Conservation (phyloP, 2,113 vertebrate species). For the Muntiacus reevesi region DNA sequence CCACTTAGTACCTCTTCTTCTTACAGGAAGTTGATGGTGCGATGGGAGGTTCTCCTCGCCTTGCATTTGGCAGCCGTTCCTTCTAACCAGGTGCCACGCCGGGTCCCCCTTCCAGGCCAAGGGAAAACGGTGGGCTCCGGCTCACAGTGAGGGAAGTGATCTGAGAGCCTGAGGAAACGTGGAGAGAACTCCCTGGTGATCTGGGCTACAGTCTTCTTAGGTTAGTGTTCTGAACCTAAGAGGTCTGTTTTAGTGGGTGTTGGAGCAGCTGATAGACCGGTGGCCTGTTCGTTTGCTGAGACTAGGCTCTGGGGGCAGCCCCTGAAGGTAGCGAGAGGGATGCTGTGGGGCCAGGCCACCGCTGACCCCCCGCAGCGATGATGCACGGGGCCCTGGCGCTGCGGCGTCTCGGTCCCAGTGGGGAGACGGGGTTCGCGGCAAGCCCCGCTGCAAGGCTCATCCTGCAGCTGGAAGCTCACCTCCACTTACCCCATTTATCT, state of each 20-base stretch:
- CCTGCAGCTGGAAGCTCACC: neutral
- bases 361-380: accelerated
- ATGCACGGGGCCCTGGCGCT: neutral
- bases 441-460: neutral
- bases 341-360: neutral
- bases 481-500: constrained; percentile 9
- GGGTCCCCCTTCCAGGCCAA: neutral
- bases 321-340: neutral
- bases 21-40: neutral
- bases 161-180: neutral
- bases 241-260: neutral
- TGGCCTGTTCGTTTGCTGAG: neutral
- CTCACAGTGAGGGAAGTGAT: neutral
- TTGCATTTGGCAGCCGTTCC: neutral
- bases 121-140: neutral
- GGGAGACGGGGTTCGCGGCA: neutral
- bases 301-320: neutral
- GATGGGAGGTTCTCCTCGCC: neutral
- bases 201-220: neutral
- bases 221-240: neutral
- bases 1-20: neutral
- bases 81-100: neutral
- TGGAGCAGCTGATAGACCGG: neutral
- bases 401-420: neutral
- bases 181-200: neutral